These are phyloP conservation scores for Cryptocephalus moraei DNA, from an alignment of 2,888 invertebrate species.

Conservation along the genomic window DNA sequence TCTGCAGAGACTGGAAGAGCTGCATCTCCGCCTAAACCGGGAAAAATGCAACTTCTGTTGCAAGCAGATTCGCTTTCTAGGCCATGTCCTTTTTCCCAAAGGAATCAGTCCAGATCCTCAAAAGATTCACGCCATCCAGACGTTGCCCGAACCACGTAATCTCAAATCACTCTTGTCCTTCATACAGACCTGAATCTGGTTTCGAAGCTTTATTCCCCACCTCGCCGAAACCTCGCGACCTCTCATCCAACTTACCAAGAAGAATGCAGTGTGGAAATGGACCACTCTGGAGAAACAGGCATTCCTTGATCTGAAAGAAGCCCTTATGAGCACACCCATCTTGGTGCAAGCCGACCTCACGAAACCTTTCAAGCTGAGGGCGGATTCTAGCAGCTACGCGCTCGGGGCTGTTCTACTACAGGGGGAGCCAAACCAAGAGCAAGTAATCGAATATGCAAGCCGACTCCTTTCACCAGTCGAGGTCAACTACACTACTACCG, in stretches of 20 bases:
- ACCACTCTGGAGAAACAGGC: slow-evolving; percentile 6
- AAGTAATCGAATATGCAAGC: no score
- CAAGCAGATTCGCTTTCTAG: not conserved
- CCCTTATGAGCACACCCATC: slow-evolving; percentile 15
- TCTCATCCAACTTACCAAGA: slow-evolving; percentile 9
- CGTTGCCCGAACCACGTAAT: slow-evolving; percentile 7
- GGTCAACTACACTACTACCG: slow-evolving; percentile 13
- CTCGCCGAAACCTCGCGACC: slow-evolving; percentile 12
- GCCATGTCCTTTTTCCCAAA: slow-evolving; percentile 8
- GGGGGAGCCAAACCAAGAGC: slow-evolving; percentile 7
- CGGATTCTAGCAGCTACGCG: slow-evolving; percentile 20
- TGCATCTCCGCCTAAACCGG: not conserved
- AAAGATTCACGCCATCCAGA: slow-evolving; percentile 8
- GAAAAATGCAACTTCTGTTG: not conserved
- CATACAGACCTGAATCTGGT: slow-evolving; percentile 14
- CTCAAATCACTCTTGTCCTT: slow-evolving; percentile 12
- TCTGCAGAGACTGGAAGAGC: not conserved
- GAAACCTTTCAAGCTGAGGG: slow-evolving; percentile 14
- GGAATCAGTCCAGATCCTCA: slow-evolving; percentile 11
- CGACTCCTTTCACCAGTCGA: not conserved
- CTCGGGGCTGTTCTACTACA: slow-evolving; percentile 15
- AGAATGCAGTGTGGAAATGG: slow-evolving; percentile 9
- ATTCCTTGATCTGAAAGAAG: slow-evolving; percentile 8
- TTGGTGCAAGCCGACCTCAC: slow-evolving; percentile 12
- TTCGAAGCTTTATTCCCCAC: slow-evolving; percentile 9